Base-by-base conservation (phyloP, 2,888 invertebrate genomes). In the Cheilosia impressa region DNA sequence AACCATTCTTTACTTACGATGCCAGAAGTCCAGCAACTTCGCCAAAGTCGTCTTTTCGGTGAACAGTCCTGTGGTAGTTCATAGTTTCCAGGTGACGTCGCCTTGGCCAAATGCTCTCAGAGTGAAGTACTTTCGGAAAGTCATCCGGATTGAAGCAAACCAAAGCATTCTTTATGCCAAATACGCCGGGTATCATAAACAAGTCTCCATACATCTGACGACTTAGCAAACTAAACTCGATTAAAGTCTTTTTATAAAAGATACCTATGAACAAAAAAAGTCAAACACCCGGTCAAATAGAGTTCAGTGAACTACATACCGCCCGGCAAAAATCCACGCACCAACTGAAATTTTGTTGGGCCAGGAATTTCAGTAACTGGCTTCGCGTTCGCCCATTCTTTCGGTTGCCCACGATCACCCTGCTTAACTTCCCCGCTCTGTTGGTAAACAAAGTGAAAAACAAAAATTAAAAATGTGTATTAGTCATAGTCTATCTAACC, bases 101-200 rank as follows among this genome's bases (percentile, higher is more conserved):
- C 3, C 87, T 66, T 0, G 94, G 93, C 91, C 92, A 93, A 4
- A 88, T 79, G 3, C 93, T 93, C 88, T 93, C 93, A 6, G 91
- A 90, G 31, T 93, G 91, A 88, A 91, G 92, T 52, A 93, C 88
- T 89, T 91, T 91, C 87, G 93, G 92, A 50, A 93, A 92, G 88
- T 93, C 93, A 15, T 93, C 92, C 1, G 93, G 93, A 88, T 93
- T 91, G 87, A 93, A 94, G 4, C 92, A 85, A 9, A 93, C 88
- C 1, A 94, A 90, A 13, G 93, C 87, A 47, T 89, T 87, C 0
- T 87, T 73, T 75, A 88, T 88, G 1, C 91, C 90, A 24, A 90
- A 89, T 2, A 93, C 63, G 5, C 92, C 92, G 4, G 91, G 92
- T 15, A 93, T 77, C 62, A 90, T 88, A 9, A 91, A 91, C 2